phyloP scores from a whole-genome alignment of 2,113 vertebrate genomes.

The Aplodontia rufa region DNA sequence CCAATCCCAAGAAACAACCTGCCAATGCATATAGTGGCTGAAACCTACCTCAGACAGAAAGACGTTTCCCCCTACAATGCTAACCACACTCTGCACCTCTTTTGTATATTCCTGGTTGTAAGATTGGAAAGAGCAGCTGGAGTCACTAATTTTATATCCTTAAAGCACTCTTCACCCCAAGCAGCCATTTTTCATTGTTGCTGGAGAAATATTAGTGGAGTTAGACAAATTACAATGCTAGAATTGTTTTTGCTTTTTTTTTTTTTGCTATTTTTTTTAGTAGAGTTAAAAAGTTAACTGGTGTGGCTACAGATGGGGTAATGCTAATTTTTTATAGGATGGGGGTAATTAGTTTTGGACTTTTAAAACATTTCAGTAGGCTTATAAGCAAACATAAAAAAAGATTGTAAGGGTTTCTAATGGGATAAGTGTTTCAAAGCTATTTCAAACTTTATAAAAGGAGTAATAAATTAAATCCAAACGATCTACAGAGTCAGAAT shows the following conservation, averaged over 20 bases:
- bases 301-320: neutral
- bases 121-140: neutral
- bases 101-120: neutral
- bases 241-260: conserved; percentile 21
- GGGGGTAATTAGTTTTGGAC: neutral
- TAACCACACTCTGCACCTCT: neutral
- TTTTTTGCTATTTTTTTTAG: neutral
- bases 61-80: neutral
- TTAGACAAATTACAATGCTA: conserved; percentile 26
- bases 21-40: neutral
- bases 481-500: neutral
- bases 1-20: neutral
- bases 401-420: neutral
- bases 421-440: neutral
- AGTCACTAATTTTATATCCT: neutral
- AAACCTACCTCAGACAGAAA: neutral
- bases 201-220: neutral
- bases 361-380: neutral
- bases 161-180: neutral
- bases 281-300: conserved; percentile 14
- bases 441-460: neutral
- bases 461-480: neutral
- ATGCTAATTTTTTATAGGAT: conserved; percentile 5
- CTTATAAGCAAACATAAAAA: conserved; percentile 4
- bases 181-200: neutral